Conservation (phyloP, 2,797 vertebrate species). For the Synanceia verrucosa region DNA sequence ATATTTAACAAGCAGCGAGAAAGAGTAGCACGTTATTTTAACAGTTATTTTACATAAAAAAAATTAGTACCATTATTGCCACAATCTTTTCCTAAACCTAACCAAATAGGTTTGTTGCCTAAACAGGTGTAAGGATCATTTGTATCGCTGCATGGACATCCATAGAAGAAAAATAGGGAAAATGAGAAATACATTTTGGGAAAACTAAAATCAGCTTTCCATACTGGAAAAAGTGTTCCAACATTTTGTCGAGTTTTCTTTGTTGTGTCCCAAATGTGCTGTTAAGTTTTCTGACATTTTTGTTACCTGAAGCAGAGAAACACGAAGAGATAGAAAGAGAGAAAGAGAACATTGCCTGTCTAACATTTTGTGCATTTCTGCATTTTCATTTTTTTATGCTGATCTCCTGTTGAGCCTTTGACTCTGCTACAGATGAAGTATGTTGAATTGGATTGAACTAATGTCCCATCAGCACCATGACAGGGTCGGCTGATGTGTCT, state of each 20-base stretch:
- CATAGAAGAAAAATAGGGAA: too few relatives aligned
- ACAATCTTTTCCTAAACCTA: too few relatives aligned
- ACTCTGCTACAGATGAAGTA: conserved; percentile 6
- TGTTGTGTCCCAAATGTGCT: neutral
- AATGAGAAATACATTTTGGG: too few relatives aligned
- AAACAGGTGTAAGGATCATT: too few relatives aligned
- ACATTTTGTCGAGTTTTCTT: neutral
- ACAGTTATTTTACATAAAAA: too few relatives aligned
- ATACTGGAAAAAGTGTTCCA: neutral
- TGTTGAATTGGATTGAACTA: conserved; percentile 35
- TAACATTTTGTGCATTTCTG: neutral
- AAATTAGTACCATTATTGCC: too few relatives aligned
- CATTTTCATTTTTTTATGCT: conserved; percentile 35
- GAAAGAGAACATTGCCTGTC: neutral
- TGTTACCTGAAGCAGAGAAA: neutral
- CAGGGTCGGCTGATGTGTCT: conserved; percentile 33
- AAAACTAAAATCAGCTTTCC: neutral
- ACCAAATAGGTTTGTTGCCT: too few relatives aligned
- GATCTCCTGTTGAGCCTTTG: conserved; percentile 35
- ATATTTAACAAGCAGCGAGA: too few relatives aligned
- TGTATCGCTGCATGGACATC: too few relatives aligned
- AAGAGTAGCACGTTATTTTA: too few relatives aligned
- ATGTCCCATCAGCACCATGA: conserved; percentile 42
- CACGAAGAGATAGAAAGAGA: neutral
- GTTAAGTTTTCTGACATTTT: neutral